A percentile compares a stretch with the other conserved stretches of the same genome.
Conservation (phyloP, 1,140 invertebrate genomes). For the Harpegnathos saltator region DNA sequence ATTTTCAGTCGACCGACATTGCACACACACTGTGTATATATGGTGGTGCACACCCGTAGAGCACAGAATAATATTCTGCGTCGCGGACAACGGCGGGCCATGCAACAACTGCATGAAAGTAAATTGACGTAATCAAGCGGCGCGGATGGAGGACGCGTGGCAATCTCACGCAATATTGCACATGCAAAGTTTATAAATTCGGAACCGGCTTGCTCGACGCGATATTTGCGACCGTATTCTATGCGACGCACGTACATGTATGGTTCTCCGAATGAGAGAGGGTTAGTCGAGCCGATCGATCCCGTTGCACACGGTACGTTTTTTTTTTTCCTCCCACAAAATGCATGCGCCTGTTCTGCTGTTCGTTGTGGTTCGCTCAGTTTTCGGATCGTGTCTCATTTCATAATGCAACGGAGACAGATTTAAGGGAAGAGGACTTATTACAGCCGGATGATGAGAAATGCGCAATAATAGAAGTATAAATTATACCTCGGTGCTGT, state of each 20-base stretch:
- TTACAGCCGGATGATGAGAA: conserved; percentile 66
- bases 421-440: conserved; percentile 37
- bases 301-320: too few relatives aligned
- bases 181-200: conserved; percentile 74
- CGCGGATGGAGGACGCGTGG: conserved; percentile 39
- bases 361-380: neutral
- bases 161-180: conserved; percentile 71
- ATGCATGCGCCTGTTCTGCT: neutral
- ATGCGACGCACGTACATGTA: neutral
- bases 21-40: conserved; percentile 24
- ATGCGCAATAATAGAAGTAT: conserved; percentile 56
- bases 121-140: conserved; percentile 74
- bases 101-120: conserved; percentile 70
- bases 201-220: conserved; percentile 33
- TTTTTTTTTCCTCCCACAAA: neutral
- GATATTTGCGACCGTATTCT: conserved; percentile 21
- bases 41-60: neutral
- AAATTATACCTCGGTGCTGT: conserved; percentile 38
- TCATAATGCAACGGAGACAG: conserved; percentile 20
- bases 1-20: conserved; percentile 30
- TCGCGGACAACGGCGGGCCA: conserved; percentile 4
- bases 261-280: too few relatives aligned
- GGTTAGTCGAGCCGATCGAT: too few relatives aligned
- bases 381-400: conserved; percentile 17
- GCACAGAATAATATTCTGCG: conserved; percentile 37